Conservation (phyloP, 2,113 vertebrate genomes). For the Acinonyx jubatus region DNA sequence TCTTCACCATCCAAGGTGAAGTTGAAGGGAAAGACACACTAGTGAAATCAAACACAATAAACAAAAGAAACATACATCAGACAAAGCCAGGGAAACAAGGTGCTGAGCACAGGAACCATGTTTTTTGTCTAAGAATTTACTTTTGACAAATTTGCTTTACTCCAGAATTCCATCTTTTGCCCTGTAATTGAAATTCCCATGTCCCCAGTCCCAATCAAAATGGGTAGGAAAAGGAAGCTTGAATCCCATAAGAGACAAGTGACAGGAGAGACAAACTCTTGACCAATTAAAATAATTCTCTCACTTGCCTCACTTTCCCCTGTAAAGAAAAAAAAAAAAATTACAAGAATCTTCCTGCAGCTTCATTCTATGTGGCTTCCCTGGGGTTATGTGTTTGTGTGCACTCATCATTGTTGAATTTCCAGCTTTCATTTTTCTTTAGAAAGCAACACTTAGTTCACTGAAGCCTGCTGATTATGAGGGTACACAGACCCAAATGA, state of each 20-base stretch:
- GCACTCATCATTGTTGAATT: conserved; percentile 3
- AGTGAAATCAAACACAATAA: neutral
- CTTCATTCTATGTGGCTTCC: neutral
- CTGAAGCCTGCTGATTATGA: neutral
- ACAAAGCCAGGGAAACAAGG: neutral
- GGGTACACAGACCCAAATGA: conserved; percentile 17
- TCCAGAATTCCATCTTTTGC: conserved; percentile 8
- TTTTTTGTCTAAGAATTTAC: conserved; percentile 28
- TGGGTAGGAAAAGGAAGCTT: neutral
- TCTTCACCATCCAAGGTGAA: neutral
- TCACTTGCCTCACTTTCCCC: neutral
- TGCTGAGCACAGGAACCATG: neutral
- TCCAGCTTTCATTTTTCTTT: conserved; percentile 62
- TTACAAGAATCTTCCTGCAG: neutral
- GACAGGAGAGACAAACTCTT: conserved; percentile 54
- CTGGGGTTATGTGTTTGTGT: neutral
- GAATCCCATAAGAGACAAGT: conserved; percentile 40
- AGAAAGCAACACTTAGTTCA: conserved; percentile 50
- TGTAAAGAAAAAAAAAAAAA: neutral
- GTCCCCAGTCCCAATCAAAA: conserved; percentile 39
- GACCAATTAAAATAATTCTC: conserved; percentile 48
- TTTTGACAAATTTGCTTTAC: neutral
- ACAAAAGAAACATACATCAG: neutral
- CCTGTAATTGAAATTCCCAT: conserved; percentile 52
- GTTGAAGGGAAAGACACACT: neutral